Base-by-base conservation (phyloP, 1,140 invertebrate species). In the Drosophila ananassae region DNA sequence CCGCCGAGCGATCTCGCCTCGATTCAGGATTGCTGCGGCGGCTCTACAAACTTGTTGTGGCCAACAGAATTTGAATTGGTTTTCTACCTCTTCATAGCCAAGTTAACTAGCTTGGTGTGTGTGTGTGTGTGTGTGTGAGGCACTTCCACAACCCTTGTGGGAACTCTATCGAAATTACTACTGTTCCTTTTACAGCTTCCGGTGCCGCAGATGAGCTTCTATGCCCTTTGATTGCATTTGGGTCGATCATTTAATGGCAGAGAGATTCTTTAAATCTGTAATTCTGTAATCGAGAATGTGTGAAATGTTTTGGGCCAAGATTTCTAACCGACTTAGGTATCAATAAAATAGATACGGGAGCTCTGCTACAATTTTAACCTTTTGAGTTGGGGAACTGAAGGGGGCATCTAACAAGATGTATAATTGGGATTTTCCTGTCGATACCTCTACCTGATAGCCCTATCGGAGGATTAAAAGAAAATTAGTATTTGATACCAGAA, bases 131-230 rank as follows among this genome's bases (percentile, higher is more conserved):
- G 39, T 24, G 13, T 25, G 32, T 72, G 58, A 34, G 32, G 37
- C 41, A 58, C 73, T 58, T 77, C 72, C 73, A 77, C 64, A 72
- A 76, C 62, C 75, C 79, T 83, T 83, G 60, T 77, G 74, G 54
- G 62, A 57, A 81, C 64, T 53, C 81, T 63, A 83, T 76, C 77
- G 71, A 83, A 89, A 89, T 87, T 83, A 82, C 82, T 76, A 79
- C 71, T 79, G 71, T 82, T 77, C 56, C 73, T 76, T 56, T 62
- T 87, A 89, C 79, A 89, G 82, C 81, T 87, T 87, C 82, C 82
- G 82, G 82, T 84, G 56, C 64, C 47, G 69, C 64, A 77, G 56
- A 75, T 66, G 62, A 67, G 55, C 73, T 67, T 67, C 41, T 22
- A 24, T 52, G 47, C 73, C 73, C 66, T 59, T 64, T 77, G 82